These are phyloP conservation scores for Yponomeuta cagnagella DNA, from an alignment of 2,888 invertebrate genomes.

Conservation along the genomic window DNA sequence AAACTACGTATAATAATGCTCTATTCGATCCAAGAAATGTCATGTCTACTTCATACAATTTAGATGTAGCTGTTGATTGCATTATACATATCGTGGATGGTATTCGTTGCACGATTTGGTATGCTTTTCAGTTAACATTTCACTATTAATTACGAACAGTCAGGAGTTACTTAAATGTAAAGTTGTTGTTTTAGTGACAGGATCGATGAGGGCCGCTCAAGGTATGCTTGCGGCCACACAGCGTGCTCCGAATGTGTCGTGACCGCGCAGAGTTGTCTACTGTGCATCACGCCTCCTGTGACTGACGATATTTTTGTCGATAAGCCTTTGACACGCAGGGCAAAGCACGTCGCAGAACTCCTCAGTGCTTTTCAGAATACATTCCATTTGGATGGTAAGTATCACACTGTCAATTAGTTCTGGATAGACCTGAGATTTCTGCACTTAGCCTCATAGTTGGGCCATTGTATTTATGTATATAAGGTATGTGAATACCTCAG, in stretches of 20 bases:
- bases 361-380: constrained; percentile 42
- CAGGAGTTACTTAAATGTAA: no score
- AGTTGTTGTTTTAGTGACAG: constrained; percentile 41
- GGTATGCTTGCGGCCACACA: constrained; percentile 55
- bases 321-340: constrained; percentile 31
- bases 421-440: no score
- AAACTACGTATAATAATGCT: neutral
- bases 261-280: constrained; percentile 35
- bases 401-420: neutral
- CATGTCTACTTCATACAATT: constrained; percentile 36
- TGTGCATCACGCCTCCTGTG: constrained; percentile 40
- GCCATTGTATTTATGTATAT: no score
- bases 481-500: no score
- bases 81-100: constrained; percentile 43
- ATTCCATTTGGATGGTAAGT: constrained; percentile 50
- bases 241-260: constrained; percentile 46
- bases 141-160: neutral
- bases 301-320: constrained; percentile 18
- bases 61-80: constrained; percentile 36
- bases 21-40: constrained; percentile 24
- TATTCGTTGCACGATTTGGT: constrained; percentile 51
- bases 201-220: constrained; percentile 34
- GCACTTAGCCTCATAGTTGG: no score
- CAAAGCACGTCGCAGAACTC: constrained; percentile 37
- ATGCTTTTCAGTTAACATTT: constrained; percentile 21